Conservation (phyloP, 2,888 invertebrate species). For the Xylophagus ater region DNA sequence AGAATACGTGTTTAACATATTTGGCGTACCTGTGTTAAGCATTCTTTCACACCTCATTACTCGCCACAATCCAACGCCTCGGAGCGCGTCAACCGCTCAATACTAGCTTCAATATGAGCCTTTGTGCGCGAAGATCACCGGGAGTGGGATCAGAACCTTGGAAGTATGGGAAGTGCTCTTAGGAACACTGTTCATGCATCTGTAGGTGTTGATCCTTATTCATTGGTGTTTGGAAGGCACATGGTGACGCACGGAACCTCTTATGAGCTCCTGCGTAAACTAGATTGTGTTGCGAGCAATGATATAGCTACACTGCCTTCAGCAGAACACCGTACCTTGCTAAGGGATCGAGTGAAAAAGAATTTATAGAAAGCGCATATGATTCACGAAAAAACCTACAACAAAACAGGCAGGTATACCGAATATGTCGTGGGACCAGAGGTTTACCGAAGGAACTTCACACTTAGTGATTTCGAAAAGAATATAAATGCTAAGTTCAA, state of each 20-base stretch:
- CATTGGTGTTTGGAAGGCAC: no score
- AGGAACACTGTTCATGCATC: no score
- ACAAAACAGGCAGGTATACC: neutral
- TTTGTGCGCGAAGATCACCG: no score
- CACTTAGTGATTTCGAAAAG: no score
- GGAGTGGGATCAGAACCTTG: no score
- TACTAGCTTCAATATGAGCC: no score
- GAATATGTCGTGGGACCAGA: neutral
- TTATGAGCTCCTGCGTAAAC: conserved; percentile 3
- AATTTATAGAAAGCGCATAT: neutral
- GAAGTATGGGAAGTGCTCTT: no score
- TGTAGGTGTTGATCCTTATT: conserved; percentile 18
- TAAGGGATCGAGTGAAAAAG: neutral
- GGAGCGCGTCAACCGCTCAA: no score
- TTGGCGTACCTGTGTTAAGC: conserved; percentile 10
- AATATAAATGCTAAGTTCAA: no score
- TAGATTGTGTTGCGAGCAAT: neutral
- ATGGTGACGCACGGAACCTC: no score
- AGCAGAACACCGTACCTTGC: neutral
- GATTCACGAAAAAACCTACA: neutral
- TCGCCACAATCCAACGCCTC: conserved; percentile 27
- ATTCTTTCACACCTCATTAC: conserved; percentile 21
- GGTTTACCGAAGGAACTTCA: no score
- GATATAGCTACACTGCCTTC: neutral
- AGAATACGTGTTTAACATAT: no score